Base-by-base conservation (phyloP, 2,113 vertebrate genomes). In the Climacteris rufus region DNA sequence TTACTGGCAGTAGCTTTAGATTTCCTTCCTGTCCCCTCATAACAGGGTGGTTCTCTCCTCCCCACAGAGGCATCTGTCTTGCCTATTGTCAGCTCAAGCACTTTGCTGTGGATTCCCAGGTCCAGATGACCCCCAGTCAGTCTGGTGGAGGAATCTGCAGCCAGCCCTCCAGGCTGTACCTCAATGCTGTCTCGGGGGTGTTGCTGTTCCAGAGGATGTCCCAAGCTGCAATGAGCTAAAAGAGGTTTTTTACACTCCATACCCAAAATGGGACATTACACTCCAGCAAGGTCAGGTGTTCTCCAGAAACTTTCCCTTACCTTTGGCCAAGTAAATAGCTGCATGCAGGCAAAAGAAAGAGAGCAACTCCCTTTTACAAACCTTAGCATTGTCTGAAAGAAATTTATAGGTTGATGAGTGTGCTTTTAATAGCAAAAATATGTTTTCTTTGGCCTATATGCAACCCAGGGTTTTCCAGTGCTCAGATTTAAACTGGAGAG, bases 401-500 rank as follows among this genome's bases (percentile, higher is more conserved):
- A 92, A 59, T 17, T 18, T 22, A 49, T 31, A 37, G 68, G 78
- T 70, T 90, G 85, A 83, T 24, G 35, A 90, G 52, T 27, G 35
- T 57, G 53, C 44, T 92, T 90, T 90, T 86, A 90, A 93, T 61
- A 92, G 83, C 56, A 89, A 92, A 90, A 89, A 7, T 60, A 23
- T 92, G 93, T 88, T 92, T 93, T 74, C 83, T 88, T 93, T 94
- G 93, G 93, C 86, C 79, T 70, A 42, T 37, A 33, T 39, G 60
- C 39, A 90, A 83, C 49, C 39, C 42, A 70, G 76, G 54, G 68
- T 47, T 89, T 93, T 89, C 83, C 89, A 95, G 76, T 87, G 72
- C 80, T 91, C 82, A 85, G 25, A 74, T 53, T 91, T 64, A 35
- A 93, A 53, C 54, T 47, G 61, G 50, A 66, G 66, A 42, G 49